These are phyloP conservation scores for Catamblyrhynchus diadema DNA, from an alignment of 2,797 vertebrate genomes.

Conservation along the genomic window DNA sequence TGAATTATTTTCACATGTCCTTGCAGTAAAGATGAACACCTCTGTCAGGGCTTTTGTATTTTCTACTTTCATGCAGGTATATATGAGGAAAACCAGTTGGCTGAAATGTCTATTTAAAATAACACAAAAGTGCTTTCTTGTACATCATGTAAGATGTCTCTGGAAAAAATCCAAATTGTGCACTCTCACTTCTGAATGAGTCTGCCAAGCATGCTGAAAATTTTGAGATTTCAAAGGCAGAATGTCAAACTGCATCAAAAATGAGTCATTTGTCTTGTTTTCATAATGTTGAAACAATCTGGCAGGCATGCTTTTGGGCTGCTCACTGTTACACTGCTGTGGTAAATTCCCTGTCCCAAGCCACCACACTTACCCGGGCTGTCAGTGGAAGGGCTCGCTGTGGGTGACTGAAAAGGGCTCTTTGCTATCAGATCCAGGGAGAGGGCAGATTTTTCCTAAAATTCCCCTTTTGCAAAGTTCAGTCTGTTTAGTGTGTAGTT, in stretches of 20 bases:
- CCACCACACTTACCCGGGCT: rapidly evolving
- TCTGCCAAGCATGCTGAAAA: background rate
- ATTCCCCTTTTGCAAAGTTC: background rate
- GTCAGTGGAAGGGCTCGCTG: rapidly evolving
- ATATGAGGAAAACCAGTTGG: background rate
- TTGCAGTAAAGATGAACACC: background rate
- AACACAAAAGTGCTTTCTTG: background rate
- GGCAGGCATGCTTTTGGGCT: background rate
- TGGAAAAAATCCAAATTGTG: background rate
- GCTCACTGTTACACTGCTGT: background rate
- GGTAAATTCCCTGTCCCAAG: background rate
- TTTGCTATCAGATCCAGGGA: background rate
- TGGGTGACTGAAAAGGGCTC: background rate
- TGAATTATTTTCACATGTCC: background rate
- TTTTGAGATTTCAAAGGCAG: background rate
- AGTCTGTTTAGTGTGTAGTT: background rate
- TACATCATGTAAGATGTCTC: background rate
- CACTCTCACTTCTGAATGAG: background rate
- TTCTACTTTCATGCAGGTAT: background rate
- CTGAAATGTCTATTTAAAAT: background rate
- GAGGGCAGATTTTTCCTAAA: background rate
- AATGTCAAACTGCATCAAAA: background rate
- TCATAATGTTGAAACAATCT: background rate
- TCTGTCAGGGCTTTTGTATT: background rate
- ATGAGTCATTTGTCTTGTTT: background rate